Conservation (phyloP, 2,113 vertebrate genomes). For the Oryzias curvinotus region DNA sequence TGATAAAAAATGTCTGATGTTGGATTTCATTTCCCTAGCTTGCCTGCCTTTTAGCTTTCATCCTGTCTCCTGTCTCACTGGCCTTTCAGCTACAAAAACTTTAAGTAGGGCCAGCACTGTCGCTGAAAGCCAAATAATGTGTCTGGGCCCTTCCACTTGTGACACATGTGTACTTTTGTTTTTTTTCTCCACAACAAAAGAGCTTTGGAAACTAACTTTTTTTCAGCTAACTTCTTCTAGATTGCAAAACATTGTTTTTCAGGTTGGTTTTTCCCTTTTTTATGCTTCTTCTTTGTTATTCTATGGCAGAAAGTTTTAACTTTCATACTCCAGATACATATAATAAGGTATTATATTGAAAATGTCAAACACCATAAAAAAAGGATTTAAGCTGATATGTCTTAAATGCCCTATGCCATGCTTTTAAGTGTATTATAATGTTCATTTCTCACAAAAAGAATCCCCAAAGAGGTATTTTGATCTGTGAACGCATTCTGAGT, state of each 20-base stretch:
- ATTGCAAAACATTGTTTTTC: no score
- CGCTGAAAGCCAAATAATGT: not conserved
- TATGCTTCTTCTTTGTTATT: no score
- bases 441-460: no score
- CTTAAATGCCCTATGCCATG: no score
- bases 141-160: slow-evolving; percentile 7
- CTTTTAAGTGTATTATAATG: no score
- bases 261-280: no score
- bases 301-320: not conserved
- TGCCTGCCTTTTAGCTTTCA: slow-evolving; percentile 23
- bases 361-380: no score
- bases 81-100: slow-evolving; percentile 6
- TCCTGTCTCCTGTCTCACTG: slow-evolving; percentile 23
- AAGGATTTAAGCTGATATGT: no score
- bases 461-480: no score
- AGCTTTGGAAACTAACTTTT: not conserved
- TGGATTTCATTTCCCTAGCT: slow-evolving; percentile 14
- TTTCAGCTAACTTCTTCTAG: not conserved
- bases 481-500: no score
- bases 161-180: slow-evolving; percentile 6
- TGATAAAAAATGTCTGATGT: slow-evolving; percentile 29
- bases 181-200: not conserved
- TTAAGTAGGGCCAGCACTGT: fast-evolving
- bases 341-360: no score
- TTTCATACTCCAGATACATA: not conserved